These are phyloP conservation scores for Trinorchestia longiramus DNA, from an alignment of 1,140 invertebrate species.

Conservation along the genomic window DNA sequence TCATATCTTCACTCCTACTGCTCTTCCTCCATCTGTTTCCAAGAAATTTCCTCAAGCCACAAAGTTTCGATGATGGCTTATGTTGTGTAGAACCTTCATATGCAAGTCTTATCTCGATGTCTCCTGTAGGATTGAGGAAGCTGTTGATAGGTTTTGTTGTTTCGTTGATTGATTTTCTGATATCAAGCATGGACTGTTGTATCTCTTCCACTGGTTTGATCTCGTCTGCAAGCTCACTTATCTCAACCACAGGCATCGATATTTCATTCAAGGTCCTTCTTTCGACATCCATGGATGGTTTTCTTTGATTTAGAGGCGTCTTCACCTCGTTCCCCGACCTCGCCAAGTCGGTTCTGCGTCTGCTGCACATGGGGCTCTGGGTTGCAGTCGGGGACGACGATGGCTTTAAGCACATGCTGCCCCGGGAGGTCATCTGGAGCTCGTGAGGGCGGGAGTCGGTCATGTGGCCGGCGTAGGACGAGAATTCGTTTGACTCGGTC, in stretches of 20 bases:
- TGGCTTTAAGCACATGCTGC: neutral
- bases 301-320: neutral
- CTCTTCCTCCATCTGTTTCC: neutral
- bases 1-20: neutral
- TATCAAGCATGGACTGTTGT: neutral
- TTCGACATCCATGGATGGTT: neutral
- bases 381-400: neutral
- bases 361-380: neutral
- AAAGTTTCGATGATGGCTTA: neutral
- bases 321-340: neutral
- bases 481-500: conserved; percentile 5
- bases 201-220: neutral
- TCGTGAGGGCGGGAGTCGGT: neutral
- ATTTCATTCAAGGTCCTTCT: neutral
- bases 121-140: neutral
- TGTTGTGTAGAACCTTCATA: neutral
- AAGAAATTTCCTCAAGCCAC: neutral
- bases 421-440: neutral
- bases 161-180: neutral
- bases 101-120: conserved; percentile 23
- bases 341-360: neutral
- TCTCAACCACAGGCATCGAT: neutral
- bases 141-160: neutral
- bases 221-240: neutral
- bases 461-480: neutral